Percentiles rank a stretch among this genome's conserved stretches.
phyloP scores from a whole-genome alignment of 1,140 invertebrate genomes.

The Aradophagus sp. region DNA sequence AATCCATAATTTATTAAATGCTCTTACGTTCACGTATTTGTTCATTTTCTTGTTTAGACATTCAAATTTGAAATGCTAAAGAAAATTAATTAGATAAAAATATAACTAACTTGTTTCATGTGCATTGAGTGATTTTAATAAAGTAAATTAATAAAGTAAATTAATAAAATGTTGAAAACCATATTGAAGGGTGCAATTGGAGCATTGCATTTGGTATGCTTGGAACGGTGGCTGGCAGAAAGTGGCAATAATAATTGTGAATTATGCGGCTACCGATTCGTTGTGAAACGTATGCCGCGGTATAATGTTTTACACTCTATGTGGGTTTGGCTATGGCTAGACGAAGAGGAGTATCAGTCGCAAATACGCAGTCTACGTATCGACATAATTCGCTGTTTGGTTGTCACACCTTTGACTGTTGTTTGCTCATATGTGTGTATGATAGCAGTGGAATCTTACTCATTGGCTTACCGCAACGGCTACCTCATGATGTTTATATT shows the following conservation, averaged over 20 bases:
- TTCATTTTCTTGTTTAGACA: too few species aligned
- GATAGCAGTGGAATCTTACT: constrained; percentile 74
- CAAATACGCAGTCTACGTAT: constrained; percentile 59
- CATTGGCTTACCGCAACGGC: constrained; percentile 68
- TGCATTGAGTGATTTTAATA: too few species aligned
- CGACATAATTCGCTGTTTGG: constrained; percentile 71
- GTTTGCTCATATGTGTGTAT: constrained; percentile 74
- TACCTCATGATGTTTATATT: constrained; percentile 73
- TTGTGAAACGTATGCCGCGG: constrained; percentile 60
- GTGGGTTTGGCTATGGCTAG: constrained; percentile 60
- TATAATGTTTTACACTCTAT: constrained; percentile 60
- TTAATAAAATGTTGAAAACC: constrained; percentile 3
- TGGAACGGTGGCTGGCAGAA: constrained; percentile 77
- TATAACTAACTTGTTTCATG: too few species aligned
- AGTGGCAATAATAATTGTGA: constrained; percentile 69
- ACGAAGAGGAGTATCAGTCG: constrained; percentile 60
- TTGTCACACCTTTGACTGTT: constrained; percentile 73
- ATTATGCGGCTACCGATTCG: constrained; percentile 66
- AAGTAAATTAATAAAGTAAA: constrained; percentile 1
- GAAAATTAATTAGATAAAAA: too few species aligned
- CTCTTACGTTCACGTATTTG: too few species aligned
- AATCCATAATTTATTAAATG: background rate
- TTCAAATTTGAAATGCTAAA: too few species aligned
- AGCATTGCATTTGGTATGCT: constrained; percentile 74
- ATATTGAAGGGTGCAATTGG: constrained; percentile 74